A percentile compares a stretch with the other conserved stretches of the same genome.
Evolutionary conservation across 2,113 vertebrate species (phyloP).

Genomic region (Theropithecus gelada): DNA sequence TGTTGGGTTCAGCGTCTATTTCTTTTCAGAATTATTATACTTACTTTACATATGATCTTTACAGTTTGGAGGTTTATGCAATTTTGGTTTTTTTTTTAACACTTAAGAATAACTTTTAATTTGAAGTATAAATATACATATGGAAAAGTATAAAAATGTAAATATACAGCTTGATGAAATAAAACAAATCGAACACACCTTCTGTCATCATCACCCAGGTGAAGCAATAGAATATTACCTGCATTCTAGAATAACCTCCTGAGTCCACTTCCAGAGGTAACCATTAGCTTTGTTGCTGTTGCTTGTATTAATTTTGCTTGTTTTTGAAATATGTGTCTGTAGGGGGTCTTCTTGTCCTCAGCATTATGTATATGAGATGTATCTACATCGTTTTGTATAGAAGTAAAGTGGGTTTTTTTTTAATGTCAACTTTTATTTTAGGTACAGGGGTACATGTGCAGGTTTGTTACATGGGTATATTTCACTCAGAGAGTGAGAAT

Average conservation of each 20-base stretch:
- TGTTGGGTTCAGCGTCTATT: not conserved
- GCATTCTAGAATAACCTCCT: not conserved
- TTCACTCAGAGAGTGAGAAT: too few species aligned
- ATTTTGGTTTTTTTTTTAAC: not conserved
- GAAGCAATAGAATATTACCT: not conserved
- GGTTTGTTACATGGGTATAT: too few species aligned
- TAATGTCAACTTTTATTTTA: too few species aligned
- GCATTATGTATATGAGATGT: not conserved
- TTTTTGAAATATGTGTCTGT: not conserved
- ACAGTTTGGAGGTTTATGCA: not conserved
- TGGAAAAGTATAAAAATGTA: not conserved
- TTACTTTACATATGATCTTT: slow-evolving; percentile 9
- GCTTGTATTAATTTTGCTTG: not conserved
- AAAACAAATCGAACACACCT: not conserved
- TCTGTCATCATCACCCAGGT: not conserved
- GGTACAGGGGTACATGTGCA: too few species aligned
- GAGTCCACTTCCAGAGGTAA: not conserved
- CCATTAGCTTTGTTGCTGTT: not conserved
- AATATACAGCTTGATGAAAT: not conserved
- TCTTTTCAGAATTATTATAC: not conserved
- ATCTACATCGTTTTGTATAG: not conserved
- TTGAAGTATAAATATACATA: not conserved
- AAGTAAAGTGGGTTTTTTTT: not conserved
- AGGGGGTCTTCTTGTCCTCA: not conserved
- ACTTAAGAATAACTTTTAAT: not conserved